phyloP scores from a whole-genome alignment of 2,113 vertebrate species.

The Pantherophis guttatus region DNA sequence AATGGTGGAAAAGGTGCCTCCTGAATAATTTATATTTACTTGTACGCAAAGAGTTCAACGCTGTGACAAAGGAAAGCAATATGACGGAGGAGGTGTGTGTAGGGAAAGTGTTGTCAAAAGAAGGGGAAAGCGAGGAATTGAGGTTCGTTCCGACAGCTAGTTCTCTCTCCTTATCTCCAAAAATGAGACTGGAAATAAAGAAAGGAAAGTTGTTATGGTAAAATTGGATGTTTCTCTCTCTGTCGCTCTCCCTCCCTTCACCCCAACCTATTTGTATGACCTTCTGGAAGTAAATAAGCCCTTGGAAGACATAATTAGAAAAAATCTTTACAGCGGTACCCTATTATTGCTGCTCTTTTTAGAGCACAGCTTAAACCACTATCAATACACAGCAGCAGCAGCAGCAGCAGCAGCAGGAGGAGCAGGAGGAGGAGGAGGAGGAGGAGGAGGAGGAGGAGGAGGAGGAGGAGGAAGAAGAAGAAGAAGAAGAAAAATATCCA shows the following conservation, averaged over 20 bases:
- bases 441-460: neutral
- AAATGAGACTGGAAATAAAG: conserved; percentile 28
- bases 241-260: neutral
- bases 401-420: neutral
- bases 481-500: neutral
- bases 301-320: conserved; percentile 39
- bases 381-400: neutral
- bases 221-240: conserved; percentile 27
- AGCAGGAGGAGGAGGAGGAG: neutral
- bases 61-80: neutral
- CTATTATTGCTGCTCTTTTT: neutral
- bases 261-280: conserved; percentile 1
- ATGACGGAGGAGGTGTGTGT: neutral
- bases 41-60: neutral
- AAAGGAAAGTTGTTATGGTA: conserved; percentile 23
- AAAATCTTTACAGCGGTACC: conserved; percentile 8
- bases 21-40: conserved; percentile 6
- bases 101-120: neutral
- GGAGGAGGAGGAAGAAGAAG: no score
- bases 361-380: neutral
- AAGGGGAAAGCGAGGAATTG: neutral
- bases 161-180: conserved; percentile 29
- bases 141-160: conserved; percentile 11
- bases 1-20: neutral
- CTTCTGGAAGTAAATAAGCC: conserved; percentile 13